phyloP scores from a whole-genome alignment of 2,888 invertebrate genomes.

The Pelosia muscerda region DNA sequence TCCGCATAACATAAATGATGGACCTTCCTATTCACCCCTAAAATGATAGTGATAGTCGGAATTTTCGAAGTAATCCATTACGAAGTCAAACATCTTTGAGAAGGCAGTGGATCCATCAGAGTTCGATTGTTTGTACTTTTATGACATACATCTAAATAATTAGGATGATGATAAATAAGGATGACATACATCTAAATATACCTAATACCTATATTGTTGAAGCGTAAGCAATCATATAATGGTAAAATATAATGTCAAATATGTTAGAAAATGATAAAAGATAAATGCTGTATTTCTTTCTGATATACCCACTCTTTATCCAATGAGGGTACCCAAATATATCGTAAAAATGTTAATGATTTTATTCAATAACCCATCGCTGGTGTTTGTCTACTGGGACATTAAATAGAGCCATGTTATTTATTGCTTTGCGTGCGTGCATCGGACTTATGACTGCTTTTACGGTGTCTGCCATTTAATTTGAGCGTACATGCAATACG shows the following conservation, averaged over 20 bases:
- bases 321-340: conserved; percentile 24
- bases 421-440: conserved; percentile 76
- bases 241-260: no score
- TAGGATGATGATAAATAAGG: no score
- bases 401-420: conserved; percentile 69
- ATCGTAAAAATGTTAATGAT: conserved; percentile 50
- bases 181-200: no score
- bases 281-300: conserved; percentile 23
- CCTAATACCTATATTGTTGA: no score
- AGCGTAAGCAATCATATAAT: no score
- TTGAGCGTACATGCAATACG: conserved; percentile 77
- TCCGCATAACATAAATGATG: conserved; percentile 52
- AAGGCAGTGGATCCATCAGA: conserved; percentile 36
- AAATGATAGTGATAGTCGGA: conserved; percentile 37
- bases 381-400: conserved; percentile 57
- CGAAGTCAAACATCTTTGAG: conserved; percentile 61
- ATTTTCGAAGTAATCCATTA: conserved; percentile 60
- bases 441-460: conserved; percentile 72
- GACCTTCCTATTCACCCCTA: conserved; percentile 42
- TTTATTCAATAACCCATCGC: conserved; percentile 67
- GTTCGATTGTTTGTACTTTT: conserved; percentile 17
- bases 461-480: conserved; percentile 80
- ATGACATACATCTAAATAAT: conserved; percentile 7
- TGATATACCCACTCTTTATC: background rate
- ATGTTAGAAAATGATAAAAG: no score